Evolutionary conservation across 1,140 invertebrate species (phyloP), one percentile per base, ranked within the genome.

Genomic region (Atta texana): DNA sequence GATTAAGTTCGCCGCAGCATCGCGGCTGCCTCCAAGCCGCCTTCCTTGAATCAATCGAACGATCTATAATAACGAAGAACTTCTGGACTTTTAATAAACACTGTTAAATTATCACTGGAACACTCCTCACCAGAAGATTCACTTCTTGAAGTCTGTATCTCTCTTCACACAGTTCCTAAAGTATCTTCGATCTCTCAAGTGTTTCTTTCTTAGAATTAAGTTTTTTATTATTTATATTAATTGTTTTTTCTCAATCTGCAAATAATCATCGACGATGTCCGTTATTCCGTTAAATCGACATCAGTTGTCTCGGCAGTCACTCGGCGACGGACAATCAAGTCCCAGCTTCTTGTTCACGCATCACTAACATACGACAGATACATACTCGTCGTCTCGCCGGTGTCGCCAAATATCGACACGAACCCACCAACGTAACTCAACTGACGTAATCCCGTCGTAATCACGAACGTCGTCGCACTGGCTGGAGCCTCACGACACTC

Each of bases 1-100:
- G 12, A 76, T 90, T 85, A 91, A 16, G 39, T 88, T 55, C 87
- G 86, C 82, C 82, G 81, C 82, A 75, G 88, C 53, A 31, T 80
- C 81, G 76, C 55, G 18, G 12, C 81, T 59, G n/a, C 74, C 82
- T 61, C n/a, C 74, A 53, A 59, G 8, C 44, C 31, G 61, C 24
- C 28, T 80, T 69, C n/a, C 4, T 78, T 14, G 12, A 12, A 87
- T 39, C 75, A 34, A 86, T 51, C 66, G 21, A 61, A 28, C 14
- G 71, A 55, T 16, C 21, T 39, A 8, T 16, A 5, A 85, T 16
- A 51, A 51, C 39, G 8, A 16, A 51, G 34, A 14, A 44, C 49
- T 85, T 69, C 18, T 34, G 16, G 10, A 61, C 14, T 49, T 53
- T 8, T 34, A 0, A 59, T 7, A 18, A 77, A 64, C 84, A 66